phyloP scores from a whole-genome alignment of 2,797 vertebrate genomes.

The Pantherophis alleghaniensis region DNA sequence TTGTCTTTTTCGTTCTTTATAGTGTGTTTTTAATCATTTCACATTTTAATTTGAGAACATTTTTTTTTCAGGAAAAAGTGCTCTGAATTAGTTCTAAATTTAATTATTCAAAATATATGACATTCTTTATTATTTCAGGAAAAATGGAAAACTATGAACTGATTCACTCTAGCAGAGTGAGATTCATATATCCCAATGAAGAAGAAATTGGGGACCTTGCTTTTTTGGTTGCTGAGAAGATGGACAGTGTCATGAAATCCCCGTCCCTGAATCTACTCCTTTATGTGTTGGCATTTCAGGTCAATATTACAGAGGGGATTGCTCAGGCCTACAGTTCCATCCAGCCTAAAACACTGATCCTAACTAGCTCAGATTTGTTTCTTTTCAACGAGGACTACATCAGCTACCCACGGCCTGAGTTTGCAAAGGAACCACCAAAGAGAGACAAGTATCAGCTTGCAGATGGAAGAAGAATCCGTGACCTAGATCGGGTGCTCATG shows the following conservation, averaged over 20 bases:
- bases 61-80: neutral
- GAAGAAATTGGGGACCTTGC: constrained; percentile 96
- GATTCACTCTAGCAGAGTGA: constrained; percentile 95
- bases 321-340: constrained; percentile 66
- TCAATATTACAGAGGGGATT: constrained; percentile 57
- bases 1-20: neutral
- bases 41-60: neutral
- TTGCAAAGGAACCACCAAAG: constrained; percentile 93
- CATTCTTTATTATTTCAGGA: constrained; percentile 74
- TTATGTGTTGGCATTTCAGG: constrained; percentile 91
- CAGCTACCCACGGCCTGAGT: constrained; percentile 93
- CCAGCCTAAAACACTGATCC: constrained; percentile 88
- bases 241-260: constrained; percentile 65
- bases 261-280: constrained; percentile 88
- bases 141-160: constrained; percentile 98
- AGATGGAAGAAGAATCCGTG: constrained; percentile 89
- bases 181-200: constrained; percentile 95
- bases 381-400: constrained; percentile 94
- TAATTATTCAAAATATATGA: neutral
- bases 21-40: neutral
- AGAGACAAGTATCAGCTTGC: constrained; percentile 89
- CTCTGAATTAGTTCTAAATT: neutral
- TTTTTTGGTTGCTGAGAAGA: constrained; percentile 90
- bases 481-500: constrained; percentile 92
- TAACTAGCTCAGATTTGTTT: constrained; percentile 90